A percentile compares a stretch with the other conserved stretches of the same genome.
Conservation (phyloP, 1,140 invertebrate species). For the Zophobas atratus region DNA sequence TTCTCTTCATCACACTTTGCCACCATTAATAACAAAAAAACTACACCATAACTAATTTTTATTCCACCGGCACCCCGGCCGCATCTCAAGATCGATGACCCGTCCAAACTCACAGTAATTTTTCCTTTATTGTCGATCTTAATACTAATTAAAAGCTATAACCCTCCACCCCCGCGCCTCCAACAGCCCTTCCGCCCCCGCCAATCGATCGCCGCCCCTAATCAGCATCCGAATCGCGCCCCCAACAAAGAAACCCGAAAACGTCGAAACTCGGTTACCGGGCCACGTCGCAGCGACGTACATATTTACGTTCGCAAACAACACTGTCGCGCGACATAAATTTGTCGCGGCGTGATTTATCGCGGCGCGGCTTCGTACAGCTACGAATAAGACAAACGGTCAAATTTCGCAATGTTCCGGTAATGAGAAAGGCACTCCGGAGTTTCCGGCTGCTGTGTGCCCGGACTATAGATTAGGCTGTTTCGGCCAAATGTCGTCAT, state of each 20-base stretch:
- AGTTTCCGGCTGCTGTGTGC: constrained; percentile 18
- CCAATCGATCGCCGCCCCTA: background rate
- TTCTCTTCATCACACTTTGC: too few species aligned
- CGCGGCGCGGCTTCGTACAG: background rate
- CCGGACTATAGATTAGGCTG: constrained; percentile 22
- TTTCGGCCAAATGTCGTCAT: constrained; percentile 23
- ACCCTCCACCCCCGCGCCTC: background rate
- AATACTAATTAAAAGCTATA: background rate
- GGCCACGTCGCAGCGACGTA: constrained; percentile 9
- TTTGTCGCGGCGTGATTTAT: constrained; percentile 11
- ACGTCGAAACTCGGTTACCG: background rate
- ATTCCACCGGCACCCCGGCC: too few species aligned
- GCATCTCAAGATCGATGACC: too few species aligned
- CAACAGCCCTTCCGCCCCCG: background rate
- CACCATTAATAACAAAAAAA: too few species aligned
- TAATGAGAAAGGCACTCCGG: constrained; percentile 18
- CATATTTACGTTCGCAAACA: background rate
- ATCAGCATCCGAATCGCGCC: background rate
- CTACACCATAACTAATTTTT: too few species aligned
- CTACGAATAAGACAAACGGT: background rate
- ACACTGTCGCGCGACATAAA: constrained; percentile 1
- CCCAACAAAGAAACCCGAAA: background rate
- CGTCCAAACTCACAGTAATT: too few species aligned
- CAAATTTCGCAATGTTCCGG: constrained; percentile 17
- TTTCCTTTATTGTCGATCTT: background rate